Base-by-base conservation (phyloP, 2,113 vertebrate genomes). In the Dasyornis broadbenti region DNA sequence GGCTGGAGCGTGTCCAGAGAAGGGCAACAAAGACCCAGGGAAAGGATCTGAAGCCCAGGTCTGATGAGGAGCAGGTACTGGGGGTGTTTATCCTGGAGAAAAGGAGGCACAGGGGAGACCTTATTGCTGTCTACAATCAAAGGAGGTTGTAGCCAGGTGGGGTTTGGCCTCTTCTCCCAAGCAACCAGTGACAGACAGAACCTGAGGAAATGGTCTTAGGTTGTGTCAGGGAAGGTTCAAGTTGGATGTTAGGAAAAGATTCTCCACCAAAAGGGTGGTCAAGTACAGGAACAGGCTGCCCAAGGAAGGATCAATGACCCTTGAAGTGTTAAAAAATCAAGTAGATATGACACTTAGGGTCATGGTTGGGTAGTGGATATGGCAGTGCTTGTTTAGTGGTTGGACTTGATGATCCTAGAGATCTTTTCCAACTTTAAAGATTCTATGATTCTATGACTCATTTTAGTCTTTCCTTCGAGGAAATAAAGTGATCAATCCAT, bases 1-100 rank as follows among this genome's bases (percentile, higher is more conserved):
- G 15, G 28, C 69, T 73, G 69, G 18, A 47, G n/a, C 0, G 0
- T 23, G 49, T 72, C 68, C 57, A 72, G 57, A 33, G 68, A 45
- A 54, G 49, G 49, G 11, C 8, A 52, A 7, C 0, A 0, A 2
- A 39, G 14, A 0, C 39, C n/a, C n/a, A n/a, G 40, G 18, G 49
- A 27, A 73, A 54, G 0, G 7, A 49, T 45, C 57, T 45, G 69
- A 0, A 18, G 40, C 28, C 54, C 0, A 54, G 47, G 4, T 8
- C 19, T 39, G 14, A 7, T 45, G 11, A 39, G 49, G 12, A 73
- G 1, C 11, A 28, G 23, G 9, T 54, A 5, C 23, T 54, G n/a
- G 40, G 6, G 5, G 15, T 54, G 9, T 23, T 73, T n/a, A 18
- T 5, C 11, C 12, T 39, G 7, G 12, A 81, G 28, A 47, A 56